phyloP scores from a whole-genome alignment of 2,888 invertebrate species.

The Oscheius sp. region DNA sequence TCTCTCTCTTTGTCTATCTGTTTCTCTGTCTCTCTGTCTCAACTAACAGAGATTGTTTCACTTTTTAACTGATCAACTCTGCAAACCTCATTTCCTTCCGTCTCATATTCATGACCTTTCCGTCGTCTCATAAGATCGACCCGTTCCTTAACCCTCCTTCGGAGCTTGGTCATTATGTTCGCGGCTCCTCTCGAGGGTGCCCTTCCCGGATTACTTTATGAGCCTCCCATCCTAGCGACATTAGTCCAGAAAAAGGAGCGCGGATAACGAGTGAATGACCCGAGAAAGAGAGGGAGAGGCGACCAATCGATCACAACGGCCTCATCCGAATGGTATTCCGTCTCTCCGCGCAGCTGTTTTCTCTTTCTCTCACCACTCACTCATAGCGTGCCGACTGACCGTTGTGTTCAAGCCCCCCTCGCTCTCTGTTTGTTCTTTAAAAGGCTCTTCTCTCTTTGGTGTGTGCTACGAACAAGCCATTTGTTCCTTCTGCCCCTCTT shows the following conservation, averaged over 20 bases:
- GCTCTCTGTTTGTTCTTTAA: conserved; percentile 16
- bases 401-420: not conserved
- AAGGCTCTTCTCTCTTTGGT: not conserved
- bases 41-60: not conserved
- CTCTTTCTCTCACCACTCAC: conserved; percentile 8
- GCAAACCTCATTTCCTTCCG: not conserved
- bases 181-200: conserved; percentile 27
- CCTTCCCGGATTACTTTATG: conserved; percentile 30
- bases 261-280: conserved; percentile 32
- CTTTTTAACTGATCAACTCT: not conserved
- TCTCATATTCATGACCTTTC: not conserved
- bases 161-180: conserved; percentile 23
- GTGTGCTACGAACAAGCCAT: not conserved
- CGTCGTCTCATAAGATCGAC: not conserved
- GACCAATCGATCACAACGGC: conserved; percentile 30
- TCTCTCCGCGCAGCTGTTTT: conserved; percentile 21
- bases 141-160: not conserved
- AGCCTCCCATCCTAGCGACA: conserved; percentile 17
- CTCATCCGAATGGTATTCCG: conserved; percentile 36
- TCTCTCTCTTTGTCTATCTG: not conserved
- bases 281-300: conserved; percentile 7
- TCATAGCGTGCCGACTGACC: conserved; percentile 14
- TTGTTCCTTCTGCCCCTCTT: not conserved
- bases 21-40: not conserved
- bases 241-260: not conserved